Percentiles rank a stretch among this genome's conserved stretches.
phyloP scores from a whole-genome alignment of 2,888 invertebrate genomes.

The Drosophila pegasa region DNA sequence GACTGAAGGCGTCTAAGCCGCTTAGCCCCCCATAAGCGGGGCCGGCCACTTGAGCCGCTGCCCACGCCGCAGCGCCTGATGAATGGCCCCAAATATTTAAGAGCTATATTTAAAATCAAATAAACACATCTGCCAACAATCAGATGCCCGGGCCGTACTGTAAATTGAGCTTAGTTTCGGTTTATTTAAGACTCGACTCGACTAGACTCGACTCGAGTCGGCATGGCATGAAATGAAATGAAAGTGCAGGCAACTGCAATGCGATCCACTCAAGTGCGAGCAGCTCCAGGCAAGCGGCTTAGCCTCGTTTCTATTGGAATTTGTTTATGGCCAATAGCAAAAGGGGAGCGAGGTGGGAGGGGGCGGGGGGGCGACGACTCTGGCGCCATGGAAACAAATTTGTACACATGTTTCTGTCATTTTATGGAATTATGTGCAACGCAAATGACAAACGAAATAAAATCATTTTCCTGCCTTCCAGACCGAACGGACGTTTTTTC shows the following conservation, averaged over 20 bases:
- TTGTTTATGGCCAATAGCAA: constrained; percentile 77
- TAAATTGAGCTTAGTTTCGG: constrained; percentile 77
- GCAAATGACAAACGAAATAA: constrained; percentile 73
- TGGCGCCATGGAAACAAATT: constrained; percentile 73
- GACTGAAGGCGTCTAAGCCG: constrained; percentile 76
- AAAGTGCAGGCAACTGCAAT: constrained; percentile 60
- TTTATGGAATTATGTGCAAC: constrained; percentile 77
- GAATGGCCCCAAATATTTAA: constrained; percentile 76
- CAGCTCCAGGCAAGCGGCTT: constrained; percentile 69
- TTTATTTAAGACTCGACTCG: constrained; percentile 64
- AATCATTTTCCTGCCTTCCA: constrained; percentile 67
- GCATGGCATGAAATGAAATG: constrained; percentile 28
- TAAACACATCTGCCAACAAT: constrained; percentile 78
- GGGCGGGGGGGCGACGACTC: constrained; percentile 2
- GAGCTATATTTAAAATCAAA: constrained; percentile 79
- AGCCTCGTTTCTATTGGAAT: constrained; percentile 65
- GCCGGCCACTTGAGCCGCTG: constrained; percentile 54
- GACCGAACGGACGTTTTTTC: constrained; percentile 51
- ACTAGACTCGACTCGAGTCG: constrained; percentile 26
- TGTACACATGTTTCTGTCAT: constrained; percentile 81
- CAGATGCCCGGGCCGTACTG: constrained; percentile 77
- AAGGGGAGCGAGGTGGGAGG: neutral
- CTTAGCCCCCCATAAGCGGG: constrained; percentile 52
- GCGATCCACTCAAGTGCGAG: constrained; percentile 63
- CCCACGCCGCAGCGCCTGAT: constrained; percentile 51